Percentiles rank a stretch among this genome's conserved stretches.
These are phyloP conservation scores for Lithophane ornitopus DNA, from an alignment of 2,888 invertebrate genomes.

Conservation along the genomic window DNA sequence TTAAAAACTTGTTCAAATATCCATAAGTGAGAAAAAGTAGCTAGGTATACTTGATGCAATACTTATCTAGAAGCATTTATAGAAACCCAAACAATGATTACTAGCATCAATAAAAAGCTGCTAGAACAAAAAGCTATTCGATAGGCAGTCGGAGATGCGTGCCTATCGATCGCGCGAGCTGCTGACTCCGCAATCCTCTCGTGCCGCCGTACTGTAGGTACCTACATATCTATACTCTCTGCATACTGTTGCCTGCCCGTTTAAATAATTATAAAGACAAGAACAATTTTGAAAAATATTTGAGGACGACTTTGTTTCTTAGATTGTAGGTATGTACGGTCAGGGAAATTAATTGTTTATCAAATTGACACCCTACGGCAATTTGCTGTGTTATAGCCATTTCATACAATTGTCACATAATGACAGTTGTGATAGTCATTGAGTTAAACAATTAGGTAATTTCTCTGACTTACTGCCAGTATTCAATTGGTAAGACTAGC, in stretches of 20 bases:
- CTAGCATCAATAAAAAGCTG: constrained; percentile 34
- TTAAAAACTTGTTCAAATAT: not conserved
- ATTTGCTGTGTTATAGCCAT: too few relatives aligned
- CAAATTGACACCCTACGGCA: too few relatives aligned
- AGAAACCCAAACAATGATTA: constrained; percentile 5
- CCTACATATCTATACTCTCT: constrained; percentile 20
- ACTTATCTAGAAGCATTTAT: not conserved
- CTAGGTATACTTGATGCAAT: not conserved
- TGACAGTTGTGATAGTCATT: too few relatives aligned
- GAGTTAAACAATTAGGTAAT: too few relatives aligned
- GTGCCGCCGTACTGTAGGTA: constrained; percentile 41
- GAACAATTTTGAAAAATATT: not conserved
- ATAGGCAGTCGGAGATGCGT: constrained; percentile 75
- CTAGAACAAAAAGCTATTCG: constrained; percentile 75
- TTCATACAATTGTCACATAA: too few relatives aligned
- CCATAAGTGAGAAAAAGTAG: not conserved
- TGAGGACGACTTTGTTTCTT: not conserved
- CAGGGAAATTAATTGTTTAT: too few relatives aligned
- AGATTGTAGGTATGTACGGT: not conserved
- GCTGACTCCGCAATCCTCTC: constrained; percentile 82
- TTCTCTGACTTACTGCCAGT: too few relatives aligned
- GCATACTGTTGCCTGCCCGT: constrained; percentile 21
- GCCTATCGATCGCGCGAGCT: constrained; percentile 84
- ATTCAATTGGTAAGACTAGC: not conserved
- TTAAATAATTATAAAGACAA: constrained; percentile 10